Evolutionary conservation across 2,113 vertebrate genomes (phyloP).

Genomic region (Trematocara zebra): DNA sequence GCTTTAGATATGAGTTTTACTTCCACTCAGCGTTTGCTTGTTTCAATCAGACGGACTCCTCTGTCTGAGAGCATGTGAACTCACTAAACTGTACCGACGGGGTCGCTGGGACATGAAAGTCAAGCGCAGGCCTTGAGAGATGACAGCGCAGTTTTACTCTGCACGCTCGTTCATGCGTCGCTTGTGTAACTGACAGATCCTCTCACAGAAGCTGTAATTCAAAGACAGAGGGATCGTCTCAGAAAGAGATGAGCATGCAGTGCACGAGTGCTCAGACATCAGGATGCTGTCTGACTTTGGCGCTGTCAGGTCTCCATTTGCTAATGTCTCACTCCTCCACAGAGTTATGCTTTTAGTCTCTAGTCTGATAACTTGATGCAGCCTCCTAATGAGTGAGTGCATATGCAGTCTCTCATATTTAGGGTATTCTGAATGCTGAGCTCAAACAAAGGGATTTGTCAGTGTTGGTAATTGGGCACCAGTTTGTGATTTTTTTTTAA

Average conservation of each 20-base stretch:
- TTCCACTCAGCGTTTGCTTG: background rate
- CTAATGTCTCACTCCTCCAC: background rate
- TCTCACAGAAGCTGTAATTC: background rate
- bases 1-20: background rate
- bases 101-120: background rate
- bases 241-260: background rate
- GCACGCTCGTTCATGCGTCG: background rate
- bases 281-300: background rate
- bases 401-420: background rate
- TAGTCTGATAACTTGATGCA: background rate
- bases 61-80: conserved; percentile 1
- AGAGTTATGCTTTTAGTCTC: background rate
- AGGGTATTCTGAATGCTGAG: background rate
- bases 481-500: background rate
- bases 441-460: background rate
- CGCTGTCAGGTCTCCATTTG: background rate
- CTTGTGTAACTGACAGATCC: background rate
- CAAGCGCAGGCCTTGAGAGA: background rate
- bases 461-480: background rate
- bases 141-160: background rate
- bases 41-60: conserved; percentile 13
- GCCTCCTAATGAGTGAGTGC: background rate
- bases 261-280: background rate
- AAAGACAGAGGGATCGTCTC: background rate
- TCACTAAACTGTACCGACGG: background rate